A percentile compares a stretch with the other conserved stretches of the same genome.
These are phyloP conservation scores for Heterodera filipjevi DNA, from an alignment of 2,888 invertebrate genomes.

Conservation along the genomic window DNA sequence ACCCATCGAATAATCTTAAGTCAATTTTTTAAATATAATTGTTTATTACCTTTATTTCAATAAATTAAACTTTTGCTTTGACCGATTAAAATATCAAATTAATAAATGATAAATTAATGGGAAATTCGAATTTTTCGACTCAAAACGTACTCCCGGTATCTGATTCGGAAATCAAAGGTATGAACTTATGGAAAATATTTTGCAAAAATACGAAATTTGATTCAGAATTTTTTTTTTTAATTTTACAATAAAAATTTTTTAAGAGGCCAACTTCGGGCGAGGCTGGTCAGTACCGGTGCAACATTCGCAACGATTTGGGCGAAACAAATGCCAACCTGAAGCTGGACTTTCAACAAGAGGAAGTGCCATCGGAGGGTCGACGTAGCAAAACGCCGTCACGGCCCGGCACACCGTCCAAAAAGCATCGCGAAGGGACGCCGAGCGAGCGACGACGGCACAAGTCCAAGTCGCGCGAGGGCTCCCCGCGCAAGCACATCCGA, in stretches of 20 bases:
- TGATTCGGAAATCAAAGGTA: too few species aligned
- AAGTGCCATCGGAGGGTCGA: constrained; percentile 49
- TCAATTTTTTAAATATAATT: too few species aligned
- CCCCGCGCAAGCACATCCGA: constrained; percentile 59
- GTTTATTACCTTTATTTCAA: too few species aligned
- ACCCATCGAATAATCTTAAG: too few species aligned
- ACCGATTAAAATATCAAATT: too few species aligned
- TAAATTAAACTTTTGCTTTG: too few species aligned
- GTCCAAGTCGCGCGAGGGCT: constrained; percentile 60
- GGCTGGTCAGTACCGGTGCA: constrained; percentile 96
- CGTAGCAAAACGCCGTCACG: constrained; percentile 49
- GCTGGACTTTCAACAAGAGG: constrained; percentile 81
- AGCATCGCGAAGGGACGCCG: constrained; percentile 48
- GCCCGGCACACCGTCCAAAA: constrained; percentile 46
- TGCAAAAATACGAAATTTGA: too few species aligned
- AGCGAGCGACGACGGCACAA: constrained; percentile 37
- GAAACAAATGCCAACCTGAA: constrained; percentile 95
- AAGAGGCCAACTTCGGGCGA: constrained; percentile 92
- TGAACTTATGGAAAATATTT: too few species aligned
- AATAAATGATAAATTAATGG: too few species aligned
- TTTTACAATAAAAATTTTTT: constrained; percentile 44
- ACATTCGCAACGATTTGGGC: constrained; percentile 91
- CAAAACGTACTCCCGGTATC: too few species aligned
- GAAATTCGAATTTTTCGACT: too few species aligned
- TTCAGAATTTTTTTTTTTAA: background rate